phyloP scores from a whole-genome alignment of 2,797 vertebrate species.

The Betta splendens region DNA sequence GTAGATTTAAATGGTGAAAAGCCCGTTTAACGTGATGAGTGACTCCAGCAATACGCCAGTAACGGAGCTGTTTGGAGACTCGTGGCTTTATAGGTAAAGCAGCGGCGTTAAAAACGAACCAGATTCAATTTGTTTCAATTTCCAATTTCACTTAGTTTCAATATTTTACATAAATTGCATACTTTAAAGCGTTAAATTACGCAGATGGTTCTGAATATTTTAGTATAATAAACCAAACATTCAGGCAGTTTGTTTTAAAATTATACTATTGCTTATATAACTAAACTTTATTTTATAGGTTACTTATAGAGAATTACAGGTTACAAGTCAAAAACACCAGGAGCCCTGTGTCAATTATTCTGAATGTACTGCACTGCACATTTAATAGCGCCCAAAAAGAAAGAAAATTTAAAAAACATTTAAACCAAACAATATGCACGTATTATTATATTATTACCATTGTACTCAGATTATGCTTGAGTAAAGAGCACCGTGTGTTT shows the following conservation, averaged over 20 bases:
- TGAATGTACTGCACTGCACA: no score
- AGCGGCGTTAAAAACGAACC: not conserved
- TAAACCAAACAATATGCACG: not conserved
- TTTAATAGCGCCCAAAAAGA: not conserved
- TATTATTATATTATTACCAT: not conserved
- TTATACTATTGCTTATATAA: not conserved
- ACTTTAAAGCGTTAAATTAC: not conserved
- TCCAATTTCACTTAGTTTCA: not conserved
- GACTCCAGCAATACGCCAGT: not conserved
- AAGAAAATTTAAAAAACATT: not conserved
- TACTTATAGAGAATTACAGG: no score
- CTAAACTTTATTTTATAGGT: no score
- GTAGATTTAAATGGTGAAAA: not conserved
- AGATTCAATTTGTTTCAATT: not conserved
- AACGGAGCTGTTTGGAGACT: not conserved
- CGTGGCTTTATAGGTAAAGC: conserved; percentile 17
- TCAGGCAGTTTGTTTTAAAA: not conserved
- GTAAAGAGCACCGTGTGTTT: not conserved
- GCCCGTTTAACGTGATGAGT: conserved; percentile 1
- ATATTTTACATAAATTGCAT: not conserved
- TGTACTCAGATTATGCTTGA: not conserved
- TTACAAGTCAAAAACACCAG: not conserved
- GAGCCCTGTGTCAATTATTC: not conserved
- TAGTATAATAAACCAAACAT: not conserved
- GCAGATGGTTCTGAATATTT: not conserved